Evolutionary conservation across 2,113 vertebrate genomes (phyloP), one percentile per base, ranked within the genome.

Genomic region (Scalopus aquaticus): DNA sequence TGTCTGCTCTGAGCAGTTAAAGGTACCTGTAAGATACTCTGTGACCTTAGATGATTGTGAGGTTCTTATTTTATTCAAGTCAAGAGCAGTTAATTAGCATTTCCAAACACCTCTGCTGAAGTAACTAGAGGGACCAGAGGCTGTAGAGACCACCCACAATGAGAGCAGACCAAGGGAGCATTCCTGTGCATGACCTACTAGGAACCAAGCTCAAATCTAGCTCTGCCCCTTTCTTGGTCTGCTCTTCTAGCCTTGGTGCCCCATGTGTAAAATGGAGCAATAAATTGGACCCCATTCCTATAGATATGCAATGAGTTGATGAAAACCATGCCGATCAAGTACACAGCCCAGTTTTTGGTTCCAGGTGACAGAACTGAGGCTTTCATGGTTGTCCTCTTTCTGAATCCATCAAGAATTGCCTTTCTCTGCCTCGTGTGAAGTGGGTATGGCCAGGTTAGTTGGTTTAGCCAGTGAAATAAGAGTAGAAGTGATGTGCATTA

Each of bases 51-150:
- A 79, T 44, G 62, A 89, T 72, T 30, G 39, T 82, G 91, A 93
- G 88, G 86, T 78, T 91, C 77, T 94, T 83, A 87, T 79, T 94
- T 96, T 91, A 95, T 74, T 78, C 54, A 60, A 79, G 64, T 60
- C 81, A 82, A 77, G 10, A 58, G 32, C 72, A 84, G 93, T 95
- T 89, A 88, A 91, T 95, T 76, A 85, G 73, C 56, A 78, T 90
- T 77, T 92, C 69, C 58, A 58, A 93, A 69, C 67, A 90, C 49
- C 93, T 78, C 84, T 39, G n/a, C 65, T 51, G 42, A 56, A 82
- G 32, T 12, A 58, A 80, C n/a, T 6, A 46, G 22, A 78, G 28
- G 42, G 51, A 54, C n/a, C 35, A 5, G 17, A 35, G 51, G 88
- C 87, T 32, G 19, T 15, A 30, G 16, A 88, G 60, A 81, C 26